A percentile compares a stretch with the other conserved stretches of the same genome.
These are phyloP conservation scores for Anisognathus igniventris DNA, from an alignment of 2,797 vertebrate species.

Conservation along the genomic window DNA sequence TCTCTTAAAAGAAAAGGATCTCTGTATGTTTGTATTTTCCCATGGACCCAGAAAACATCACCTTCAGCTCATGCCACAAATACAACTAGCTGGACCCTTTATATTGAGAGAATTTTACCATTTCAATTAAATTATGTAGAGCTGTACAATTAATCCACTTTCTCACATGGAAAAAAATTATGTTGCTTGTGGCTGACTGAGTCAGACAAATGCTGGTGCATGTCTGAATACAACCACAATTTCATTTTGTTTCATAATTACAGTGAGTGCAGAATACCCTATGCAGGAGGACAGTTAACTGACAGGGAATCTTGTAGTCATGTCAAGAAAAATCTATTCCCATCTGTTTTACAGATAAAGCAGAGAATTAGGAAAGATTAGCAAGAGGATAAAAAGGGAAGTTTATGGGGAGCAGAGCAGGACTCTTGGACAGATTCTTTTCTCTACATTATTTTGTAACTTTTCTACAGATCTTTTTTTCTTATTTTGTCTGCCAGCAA, in stretches of 20 bases:
- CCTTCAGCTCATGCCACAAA: not conserved
- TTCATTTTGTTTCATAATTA: not conserved
- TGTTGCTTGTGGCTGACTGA: not conserved
- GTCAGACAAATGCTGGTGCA: not conserved
- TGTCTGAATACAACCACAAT: not conserved
- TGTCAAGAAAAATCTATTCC: not conserved
- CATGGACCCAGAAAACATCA: not conserved
- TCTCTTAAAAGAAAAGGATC: not conserved
- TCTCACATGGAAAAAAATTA: not conserved
- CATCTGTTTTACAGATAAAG: not conserved
- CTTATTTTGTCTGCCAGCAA: not conserved
- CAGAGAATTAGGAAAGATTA: not conserved
- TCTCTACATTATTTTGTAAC: not conserved
- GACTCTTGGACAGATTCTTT: not conserved
- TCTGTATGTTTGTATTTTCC: not conserved
- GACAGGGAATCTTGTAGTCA: not conserved
- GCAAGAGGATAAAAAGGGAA: not conserved
- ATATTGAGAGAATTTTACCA: not conserved
- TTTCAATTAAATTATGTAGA: not conserved
- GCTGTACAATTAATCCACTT: not conserved
- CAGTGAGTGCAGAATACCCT: not conserved
- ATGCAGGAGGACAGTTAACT: not conserved
- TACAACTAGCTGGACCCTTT: not conserved
- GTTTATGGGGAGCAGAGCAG: not conserved
- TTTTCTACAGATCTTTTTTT: not conserved